These are phyloP conservation scores for Rhimphoctona megacephalus DNA, from an alignment of 2,888 invertebrate genomes.

Conservation along the genomic window DNA sequence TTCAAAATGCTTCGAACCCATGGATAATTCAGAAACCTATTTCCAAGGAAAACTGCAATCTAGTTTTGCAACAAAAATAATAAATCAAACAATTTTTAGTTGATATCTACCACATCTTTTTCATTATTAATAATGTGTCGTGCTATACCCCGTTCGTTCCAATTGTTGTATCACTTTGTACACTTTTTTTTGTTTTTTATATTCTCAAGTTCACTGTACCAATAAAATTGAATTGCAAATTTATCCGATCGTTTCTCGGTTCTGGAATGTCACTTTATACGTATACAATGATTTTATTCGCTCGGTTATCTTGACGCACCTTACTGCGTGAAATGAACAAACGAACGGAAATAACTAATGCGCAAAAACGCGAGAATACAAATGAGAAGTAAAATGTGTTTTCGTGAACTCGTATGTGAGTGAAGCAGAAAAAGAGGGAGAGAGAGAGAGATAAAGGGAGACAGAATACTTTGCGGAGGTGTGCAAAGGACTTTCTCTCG, in stretches of 20 bases:
- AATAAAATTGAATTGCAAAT: slow-evolving; percentile 32
- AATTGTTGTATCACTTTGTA: background rate
- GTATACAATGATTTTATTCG: slow-evolving; percentile 49
- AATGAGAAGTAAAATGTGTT: slow-evolving; percentile 58
- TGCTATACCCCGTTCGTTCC: background rate
- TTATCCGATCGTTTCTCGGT: slow-evolving; percentile 23
- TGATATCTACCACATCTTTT: no score
- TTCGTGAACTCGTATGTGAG: slow-evolving; percentile 45
- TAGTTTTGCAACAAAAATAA: no score
- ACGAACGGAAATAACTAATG: slow-evolving; percentile 55
- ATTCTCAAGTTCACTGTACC: background rate
- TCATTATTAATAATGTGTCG: no score
- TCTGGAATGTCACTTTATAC: slow-evolving; percentile 49
- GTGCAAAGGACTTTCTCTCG: slow-evolving; percentile 79
- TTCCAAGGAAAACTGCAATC: no score
- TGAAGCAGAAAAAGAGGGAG: slow-evolving; percentile 26
- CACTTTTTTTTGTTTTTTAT: slow-evolving; percentile 23
- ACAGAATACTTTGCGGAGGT: slow-evolving; percentile 60
- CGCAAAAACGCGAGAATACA: slow-evolving; percentile 61
- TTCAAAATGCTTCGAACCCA: background rate
- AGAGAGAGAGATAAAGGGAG: background rate
- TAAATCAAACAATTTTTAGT: no score
- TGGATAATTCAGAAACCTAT: background rate
- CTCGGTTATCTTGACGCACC: slow-evolving; percentile 26
- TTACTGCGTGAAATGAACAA: slow-evolving; percentile 53